Conservation (phyloP, 2,797 vertebrate species). For the Petrocephalus sullivani region DNA sequence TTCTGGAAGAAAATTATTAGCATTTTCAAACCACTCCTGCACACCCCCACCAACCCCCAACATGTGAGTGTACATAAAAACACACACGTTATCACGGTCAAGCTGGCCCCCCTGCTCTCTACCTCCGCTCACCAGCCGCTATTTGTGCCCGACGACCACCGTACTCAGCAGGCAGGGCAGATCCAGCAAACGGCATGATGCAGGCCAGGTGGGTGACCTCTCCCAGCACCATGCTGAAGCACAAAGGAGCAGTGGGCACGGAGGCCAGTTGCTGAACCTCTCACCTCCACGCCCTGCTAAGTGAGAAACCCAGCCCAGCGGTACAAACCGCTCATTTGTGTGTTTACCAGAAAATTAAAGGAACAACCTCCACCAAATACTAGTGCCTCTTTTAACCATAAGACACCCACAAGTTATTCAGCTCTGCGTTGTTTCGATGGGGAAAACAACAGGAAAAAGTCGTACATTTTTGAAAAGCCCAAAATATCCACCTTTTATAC, state of each 20-base stretch:
- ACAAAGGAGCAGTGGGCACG: not conserved
- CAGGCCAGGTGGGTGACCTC: not conserved
- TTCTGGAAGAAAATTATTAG: not conserved
- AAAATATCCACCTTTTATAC: not conserved
- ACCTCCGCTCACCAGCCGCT: not conserved
- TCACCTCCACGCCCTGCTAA: slow-evolving; percentile 17
- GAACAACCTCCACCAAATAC: not conserved
- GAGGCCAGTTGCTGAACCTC: slow-evolving; percentile 5
- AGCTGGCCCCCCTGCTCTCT: not conserved
- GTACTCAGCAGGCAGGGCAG: not conserved
- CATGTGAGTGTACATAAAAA: not conserved
- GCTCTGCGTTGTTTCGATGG: not conserved
- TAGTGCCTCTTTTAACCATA: not conserved
- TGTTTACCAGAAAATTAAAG: not conserved
- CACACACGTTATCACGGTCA: not conserved
- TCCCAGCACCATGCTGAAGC: not conserved
- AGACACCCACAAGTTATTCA: not conserved
- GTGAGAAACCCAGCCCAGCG: not conserved
- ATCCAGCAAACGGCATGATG: not conserved
- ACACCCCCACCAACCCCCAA: not conserved
- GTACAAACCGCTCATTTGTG: not conserved
- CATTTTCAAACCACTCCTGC: not conserved
- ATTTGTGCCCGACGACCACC: not conserved
- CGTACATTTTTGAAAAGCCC: not conserved
- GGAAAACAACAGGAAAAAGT: not conserved